Percentiles rank a stretch among this genome's conserved stretches.
Evolutionary conservation across 2,113 vertebrate genomes (phyloP).

Genomic region (Petaurus breviceps): DNA sequence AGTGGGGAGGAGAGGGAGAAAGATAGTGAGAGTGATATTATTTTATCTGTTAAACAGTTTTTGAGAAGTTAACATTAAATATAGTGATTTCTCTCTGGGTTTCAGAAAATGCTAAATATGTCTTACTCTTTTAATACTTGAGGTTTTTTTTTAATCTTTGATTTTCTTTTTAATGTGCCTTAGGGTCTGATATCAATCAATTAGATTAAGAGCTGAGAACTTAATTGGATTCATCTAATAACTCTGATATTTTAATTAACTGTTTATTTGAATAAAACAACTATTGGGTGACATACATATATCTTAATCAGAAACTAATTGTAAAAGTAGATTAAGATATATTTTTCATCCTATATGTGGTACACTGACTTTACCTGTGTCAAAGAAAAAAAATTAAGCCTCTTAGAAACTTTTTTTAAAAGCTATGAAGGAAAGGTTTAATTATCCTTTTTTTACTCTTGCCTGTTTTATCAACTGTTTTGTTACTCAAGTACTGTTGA

Average conservation of each 20-base stretch:
- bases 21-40: background rate
- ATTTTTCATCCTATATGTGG: background rate
- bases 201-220: conserved; percentile 42
- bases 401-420: conserved; percentile 37
- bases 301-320: conserved; percentile 50
- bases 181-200: conserved; percentile 20
- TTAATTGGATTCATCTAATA: conserved; percentile 56
- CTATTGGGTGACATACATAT: conserved; percentile 52
- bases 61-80: background rate
- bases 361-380: conserved; percentile 6
- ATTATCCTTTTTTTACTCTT: background rate
- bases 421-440: background rate
- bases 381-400: background rate
- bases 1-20: background rate
- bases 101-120: conserved; percentile 27
- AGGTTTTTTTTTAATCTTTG: conserved; percentile 40
- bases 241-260: conserved; percentile 59
- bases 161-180: conserved; percentile 45
- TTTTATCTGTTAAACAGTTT: background rate
- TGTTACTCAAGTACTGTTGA: background rate
- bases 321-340: conserved; percentile 44
- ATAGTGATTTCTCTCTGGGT: background rate
- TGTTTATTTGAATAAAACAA: conserved; percentile 67
- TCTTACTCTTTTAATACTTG: conserved; percentile 43
- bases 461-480: conserved; percentile 1